phyloP scores from a whole-genome alignment of 2,888 invertebrate genomes.

The Dermolepida albohirtum region DNA sequence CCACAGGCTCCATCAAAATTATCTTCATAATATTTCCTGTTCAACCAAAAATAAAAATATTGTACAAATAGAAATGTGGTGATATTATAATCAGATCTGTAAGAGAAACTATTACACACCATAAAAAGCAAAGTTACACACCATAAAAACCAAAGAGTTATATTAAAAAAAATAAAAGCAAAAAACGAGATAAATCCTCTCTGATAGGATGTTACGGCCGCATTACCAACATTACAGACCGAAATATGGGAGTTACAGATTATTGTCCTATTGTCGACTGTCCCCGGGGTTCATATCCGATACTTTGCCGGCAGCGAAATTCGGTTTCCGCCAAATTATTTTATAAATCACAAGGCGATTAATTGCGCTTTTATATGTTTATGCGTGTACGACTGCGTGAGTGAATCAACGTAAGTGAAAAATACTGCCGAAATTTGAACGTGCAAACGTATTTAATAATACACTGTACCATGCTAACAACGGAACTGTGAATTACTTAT shows the following conservation, averaged over 20 bases:
- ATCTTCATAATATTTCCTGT: too few relatives aligned
- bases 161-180: too few relatives aligned
- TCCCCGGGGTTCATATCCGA: slow-evolving; percentile 31
- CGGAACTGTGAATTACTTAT: too few relatives aligned
- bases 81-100: too few relatives aligned
- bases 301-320: slow-evolving; percentile 15
- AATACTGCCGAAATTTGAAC: slow-evolving; percentile 6
- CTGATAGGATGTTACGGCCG: slow-evolving; percentile 67
- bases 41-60: too few relatives aligned
- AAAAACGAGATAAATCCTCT: slow-evolving; percentile 66
- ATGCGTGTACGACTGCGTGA: slow-evolving; percentile 6
- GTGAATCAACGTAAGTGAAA: slow-evolving; percentile 10
- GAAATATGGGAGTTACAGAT: slow-evolving; percentile 57
- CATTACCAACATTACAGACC: slow-evolving; percentile 64
- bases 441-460: not conserved
- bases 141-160: too few relatives aligned
- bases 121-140: too few relatives aligned
- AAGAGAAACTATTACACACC: too few relatives aligned
- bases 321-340: slow-evolving; percentile 33
- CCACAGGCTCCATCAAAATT: too few relatives aligned
- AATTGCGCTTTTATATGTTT: slow-evolving; percentile 23
- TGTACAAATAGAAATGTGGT: too few relatives aligned
- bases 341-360: slow-evolving; percentile 37
- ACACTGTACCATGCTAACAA: too few relatives aligned
- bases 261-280: slow-evolving; percentile 46